phyloP scores from a whole-genome alignment of 2,888 invertebrate species.

The Drosophila picticornis region DNA sequence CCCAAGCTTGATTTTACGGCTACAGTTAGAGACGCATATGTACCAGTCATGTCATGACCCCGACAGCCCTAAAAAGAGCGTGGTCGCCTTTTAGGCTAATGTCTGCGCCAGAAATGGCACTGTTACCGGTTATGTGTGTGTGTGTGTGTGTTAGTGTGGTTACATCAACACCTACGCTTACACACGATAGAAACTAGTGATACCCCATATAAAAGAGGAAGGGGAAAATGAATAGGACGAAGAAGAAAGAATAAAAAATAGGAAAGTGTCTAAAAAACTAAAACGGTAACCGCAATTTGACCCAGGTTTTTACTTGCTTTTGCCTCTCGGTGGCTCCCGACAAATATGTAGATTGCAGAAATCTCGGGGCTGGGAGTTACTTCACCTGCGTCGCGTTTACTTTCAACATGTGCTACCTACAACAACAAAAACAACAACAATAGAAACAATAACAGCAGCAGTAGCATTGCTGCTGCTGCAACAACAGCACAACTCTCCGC shows the following conservation, averaged over 20 bases:
- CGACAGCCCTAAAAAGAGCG: constrained; percentile 37
- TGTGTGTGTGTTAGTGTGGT: constrained; percentile 46
- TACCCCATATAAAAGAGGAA: constrained; percentile 21
- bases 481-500: neutral
- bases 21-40: constrained; percentile 41
- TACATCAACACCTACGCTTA: constrained; percentile 74
- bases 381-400: constrained; percentile 62
- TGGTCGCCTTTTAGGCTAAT: constrained; percentile 45
- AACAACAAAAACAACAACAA: constrained; percentile 39
- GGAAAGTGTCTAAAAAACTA: constrained; percentile 20
- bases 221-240: constrained; percentile 23
- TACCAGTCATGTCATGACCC: constrained; percentile 52
- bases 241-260: constrained; percentile 17
- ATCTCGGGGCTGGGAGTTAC: constrained; percentile 23
- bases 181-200: constrained; percentile 43
- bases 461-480: neutral
- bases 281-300: constrained; percentile 77
- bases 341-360: constrained; percentile 78
- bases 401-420: constrained; percentile 70
- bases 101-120: constrained; percentile 43
- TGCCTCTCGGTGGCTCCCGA: constrained; percentile 65
- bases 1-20: constrained; percentile 13
- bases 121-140: constrained; percentile 28
- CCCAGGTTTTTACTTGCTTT: constrained; percentile 74
- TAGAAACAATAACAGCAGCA: neutral